Percentiles rank a stretch among this genome's conserved stretches.
These are phyloP conservation scores for Caenorhabditis parvicauda DNA, from an alignment of 2,888 invertebrate genomes.

Conservation along the genomic window DNA sequence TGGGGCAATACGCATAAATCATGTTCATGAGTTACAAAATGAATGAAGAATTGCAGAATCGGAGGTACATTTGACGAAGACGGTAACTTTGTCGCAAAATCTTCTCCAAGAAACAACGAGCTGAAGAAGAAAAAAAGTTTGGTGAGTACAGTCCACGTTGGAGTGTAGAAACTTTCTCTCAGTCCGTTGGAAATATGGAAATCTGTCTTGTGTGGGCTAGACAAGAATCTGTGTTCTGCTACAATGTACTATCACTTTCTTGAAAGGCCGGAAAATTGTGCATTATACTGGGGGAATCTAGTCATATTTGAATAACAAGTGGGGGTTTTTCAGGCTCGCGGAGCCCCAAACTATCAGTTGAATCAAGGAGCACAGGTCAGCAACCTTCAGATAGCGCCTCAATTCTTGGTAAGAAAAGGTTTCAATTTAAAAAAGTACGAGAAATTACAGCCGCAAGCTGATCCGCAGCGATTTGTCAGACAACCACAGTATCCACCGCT, in stretches of 20 bases:
- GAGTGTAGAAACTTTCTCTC: neutral
- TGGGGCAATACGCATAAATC: too few relatives aligned
- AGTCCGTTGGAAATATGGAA: neutral
- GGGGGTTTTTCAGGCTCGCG: constrained; percentile 12
- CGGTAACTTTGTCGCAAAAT: constrained; percentile 25
- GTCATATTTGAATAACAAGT: neutral
- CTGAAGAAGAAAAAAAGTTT: constrained; percentile 17
- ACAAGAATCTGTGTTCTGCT: neutral
- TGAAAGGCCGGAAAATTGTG: too few relatives aligned
- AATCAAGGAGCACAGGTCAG: constrained; percentile 10
- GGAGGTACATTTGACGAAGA: constrained; percentile 30
- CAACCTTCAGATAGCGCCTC: neutral
- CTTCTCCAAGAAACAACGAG: too few relatives aligned
- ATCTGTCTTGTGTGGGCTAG: neutral
- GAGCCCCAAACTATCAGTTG: constrained; percentile 24
- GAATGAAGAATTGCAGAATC: constrained; percentile 9
- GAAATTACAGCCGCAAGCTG: neutral
- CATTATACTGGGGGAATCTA: too few relatives aligned
- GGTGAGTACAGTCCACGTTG: too few relatives aligned
- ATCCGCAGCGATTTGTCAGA: constrained; percentile 9
- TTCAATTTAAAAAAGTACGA: too few relatives aligned
- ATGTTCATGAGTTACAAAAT: too few relatives aligned
- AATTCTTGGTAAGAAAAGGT: too few relatives aligned
- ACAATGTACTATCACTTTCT: too few relatives aligned
- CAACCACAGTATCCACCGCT: constrained; percentile 22